A percentile compares a stretch with the other conserved stretches of the same genome.
Evolutionary conservation across 2,888 invertebrate genomes (phyloP).

Genomic region (Odontocolon sp.): DNA sequence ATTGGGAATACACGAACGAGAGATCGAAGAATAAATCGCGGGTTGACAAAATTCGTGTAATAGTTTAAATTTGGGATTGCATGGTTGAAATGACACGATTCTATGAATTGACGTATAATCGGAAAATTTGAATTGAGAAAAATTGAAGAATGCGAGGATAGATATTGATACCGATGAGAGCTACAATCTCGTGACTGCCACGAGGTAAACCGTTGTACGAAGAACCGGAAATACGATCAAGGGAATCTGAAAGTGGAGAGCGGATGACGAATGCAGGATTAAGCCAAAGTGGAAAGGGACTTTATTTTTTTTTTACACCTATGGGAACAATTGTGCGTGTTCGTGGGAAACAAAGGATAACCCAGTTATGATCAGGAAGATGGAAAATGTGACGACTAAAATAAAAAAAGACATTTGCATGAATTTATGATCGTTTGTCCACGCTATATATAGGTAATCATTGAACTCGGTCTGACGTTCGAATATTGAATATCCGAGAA

Average conservation of each 20-base stretch:
- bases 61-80: too few relatives aligned
- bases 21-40: too few relatives aligned
- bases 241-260: background rate
- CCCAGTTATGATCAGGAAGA: conserved; percentile 53
- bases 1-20: too few relatives aligned
- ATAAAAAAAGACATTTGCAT: conserved; percentile 38
- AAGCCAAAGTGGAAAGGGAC: conserved; percentile 2
- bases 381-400: background rate
- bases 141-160: conserved; percentile 42
- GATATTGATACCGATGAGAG: background rate
- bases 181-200: background rate
- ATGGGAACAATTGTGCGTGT: conserved; percentile 46
- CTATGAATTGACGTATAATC: too few relatives aligned
- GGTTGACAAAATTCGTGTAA: too few relatives aligned
- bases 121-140: conserved; percentile 36
- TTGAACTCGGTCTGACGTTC: conserved; percentile 5
- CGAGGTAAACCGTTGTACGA: conserved; percentile 57
- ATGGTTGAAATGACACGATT: too few relatives aligned
- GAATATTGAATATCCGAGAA: background rate
- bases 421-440: conserved; percentile 50
- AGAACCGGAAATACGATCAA: conserved; percentile 60
- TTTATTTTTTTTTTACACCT: background rate
- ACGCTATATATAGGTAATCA: too few relatives aligned
- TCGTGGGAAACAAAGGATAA: conserved; percentile 65
- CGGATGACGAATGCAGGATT: background rate